phyloP scores from a whole-genome alignment of 2,797 vertebrate species.

The Paguma larvata region DNA sequence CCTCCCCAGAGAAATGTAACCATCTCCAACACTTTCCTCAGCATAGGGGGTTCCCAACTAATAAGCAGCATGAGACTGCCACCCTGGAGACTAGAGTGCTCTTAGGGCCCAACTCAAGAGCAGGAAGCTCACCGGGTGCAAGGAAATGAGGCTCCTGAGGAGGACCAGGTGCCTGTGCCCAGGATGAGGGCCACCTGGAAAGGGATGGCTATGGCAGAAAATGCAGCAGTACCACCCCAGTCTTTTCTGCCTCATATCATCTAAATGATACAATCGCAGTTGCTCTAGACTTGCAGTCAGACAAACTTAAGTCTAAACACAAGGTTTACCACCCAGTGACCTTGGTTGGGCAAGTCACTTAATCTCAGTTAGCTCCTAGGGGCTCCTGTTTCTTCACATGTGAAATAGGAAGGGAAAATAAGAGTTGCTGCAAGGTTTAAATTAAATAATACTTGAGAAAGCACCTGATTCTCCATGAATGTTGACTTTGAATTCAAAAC shows the following conservation, averaged over 20 bases:
- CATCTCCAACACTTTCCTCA: background rate
- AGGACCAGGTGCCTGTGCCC: background rate
- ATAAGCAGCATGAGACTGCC: background rate
- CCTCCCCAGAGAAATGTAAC: background rate
- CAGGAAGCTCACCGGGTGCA: background rate
- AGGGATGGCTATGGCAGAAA: background rate
- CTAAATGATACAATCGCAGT: background rate
- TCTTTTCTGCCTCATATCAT: background rate
- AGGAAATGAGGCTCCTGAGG: background rate
- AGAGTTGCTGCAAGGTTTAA: conserved; percentile 21
- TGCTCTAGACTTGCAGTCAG: background rate
- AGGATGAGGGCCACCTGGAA: background rate
- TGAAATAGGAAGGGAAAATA: conserved; percentile 16
- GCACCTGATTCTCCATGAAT: background rate
- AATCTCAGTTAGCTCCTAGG: background rate
- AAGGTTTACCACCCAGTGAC: background rate
- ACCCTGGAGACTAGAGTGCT: background rate
- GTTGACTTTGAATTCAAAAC: conserved; percentile 51
- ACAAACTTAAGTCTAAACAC: conserved; percentile 39
- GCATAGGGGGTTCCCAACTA: background rate
- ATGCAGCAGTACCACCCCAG: background rate
- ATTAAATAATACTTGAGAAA: conserved; percentile 58
- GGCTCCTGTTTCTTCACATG: background rate
- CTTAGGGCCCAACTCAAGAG: background rate
- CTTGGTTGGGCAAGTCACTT: background rate